Evolutionary conservation across 2,797 vertebrate genomes (phyloP).

Genomic region (Fringilla coelebs): DNA sequence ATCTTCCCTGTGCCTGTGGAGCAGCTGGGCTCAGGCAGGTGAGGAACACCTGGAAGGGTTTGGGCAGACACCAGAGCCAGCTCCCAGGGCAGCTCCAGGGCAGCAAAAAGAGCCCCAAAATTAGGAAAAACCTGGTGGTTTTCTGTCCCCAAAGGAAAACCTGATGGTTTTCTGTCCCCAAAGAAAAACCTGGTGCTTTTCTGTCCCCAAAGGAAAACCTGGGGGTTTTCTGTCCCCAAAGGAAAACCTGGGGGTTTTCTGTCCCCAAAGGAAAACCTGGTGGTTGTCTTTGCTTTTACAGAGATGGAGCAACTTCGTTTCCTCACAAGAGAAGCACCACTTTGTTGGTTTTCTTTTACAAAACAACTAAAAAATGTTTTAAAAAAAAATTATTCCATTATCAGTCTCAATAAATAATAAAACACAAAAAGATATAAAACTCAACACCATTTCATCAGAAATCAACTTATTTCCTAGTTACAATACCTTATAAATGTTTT

Average conservation of each 20-base stretch:
- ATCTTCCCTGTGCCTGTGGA: not conserved
- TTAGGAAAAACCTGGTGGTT: not conserved
- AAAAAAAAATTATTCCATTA: not conserved
- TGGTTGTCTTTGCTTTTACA: not conserved
- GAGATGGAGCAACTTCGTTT: accelerated
- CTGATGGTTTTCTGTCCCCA: not conserved
- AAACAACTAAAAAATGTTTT: not conserved
- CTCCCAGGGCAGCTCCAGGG: not conserved
- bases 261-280: not conserved
- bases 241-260: no score
- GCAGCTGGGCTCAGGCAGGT: not conserved
- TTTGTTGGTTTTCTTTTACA: not conserved
- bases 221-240: no score
- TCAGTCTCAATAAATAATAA: not conserved
- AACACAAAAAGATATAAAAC: not conserved
- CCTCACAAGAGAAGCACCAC: not conserved
- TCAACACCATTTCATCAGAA: not conserved
- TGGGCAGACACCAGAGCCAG: not conserved
- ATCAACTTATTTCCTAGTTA: not conserved
- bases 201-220: no score
- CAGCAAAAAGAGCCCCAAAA: not conserved
- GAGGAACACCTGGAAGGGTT: not conserved
- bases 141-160: not conserved
- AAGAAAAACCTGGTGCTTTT: not conserved
- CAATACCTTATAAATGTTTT: not conserved